phyloP scores from a whole-genome alignment of 2,888 invertebrate species.

The Sinelater perroti region DNA sequence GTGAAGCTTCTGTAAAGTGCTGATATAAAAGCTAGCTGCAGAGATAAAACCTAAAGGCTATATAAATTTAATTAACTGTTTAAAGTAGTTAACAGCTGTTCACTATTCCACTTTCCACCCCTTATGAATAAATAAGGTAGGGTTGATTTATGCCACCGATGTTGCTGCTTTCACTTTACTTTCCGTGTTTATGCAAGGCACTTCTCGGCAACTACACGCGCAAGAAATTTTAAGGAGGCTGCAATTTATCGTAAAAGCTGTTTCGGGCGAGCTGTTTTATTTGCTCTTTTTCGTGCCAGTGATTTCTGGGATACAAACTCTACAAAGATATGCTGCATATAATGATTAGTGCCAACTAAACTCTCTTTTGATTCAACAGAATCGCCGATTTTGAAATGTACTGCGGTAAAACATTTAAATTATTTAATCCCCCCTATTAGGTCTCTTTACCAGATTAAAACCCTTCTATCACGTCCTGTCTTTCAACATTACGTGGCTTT shows the following conservation, averaged over 20 bases:
- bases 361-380: neutral
- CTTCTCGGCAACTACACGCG: conserved; percentile 8
- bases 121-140: conserved; percentile 45
- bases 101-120: conserved; percentile 41
- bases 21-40: conserved; percentile 5
- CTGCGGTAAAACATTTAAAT: conserved; percentile 20
- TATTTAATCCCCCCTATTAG: conserved; percentile 11
- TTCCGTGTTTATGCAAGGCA: conserved; percentile 20
- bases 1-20: neutral
- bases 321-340: neutral
- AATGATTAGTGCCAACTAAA: neutral
- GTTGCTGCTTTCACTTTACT: conserved; percentile 21
- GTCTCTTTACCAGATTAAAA: conserved; percentile 14
- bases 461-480: conserved; percentile 15
- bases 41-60: conserved; percentile 13
- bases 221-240: conserved; percentile 12
- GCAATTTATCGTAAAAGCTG: neutral
- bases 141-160: conserved; percentile 22
- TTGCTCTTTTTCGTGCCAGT: neutral
- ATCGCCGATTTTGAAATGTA: too few species aligned
- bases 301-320: neutral
- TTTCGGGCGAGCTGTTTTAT: neutral
- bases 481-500: conserved; percentile 11
- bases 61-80: conserved; percentile 45
- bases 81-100: conserved; percentile 44